Evolutionary conservation across 2,797 vertebrate species (phyloP).

Genomic region (Oophaga sylvatica): DNA sequence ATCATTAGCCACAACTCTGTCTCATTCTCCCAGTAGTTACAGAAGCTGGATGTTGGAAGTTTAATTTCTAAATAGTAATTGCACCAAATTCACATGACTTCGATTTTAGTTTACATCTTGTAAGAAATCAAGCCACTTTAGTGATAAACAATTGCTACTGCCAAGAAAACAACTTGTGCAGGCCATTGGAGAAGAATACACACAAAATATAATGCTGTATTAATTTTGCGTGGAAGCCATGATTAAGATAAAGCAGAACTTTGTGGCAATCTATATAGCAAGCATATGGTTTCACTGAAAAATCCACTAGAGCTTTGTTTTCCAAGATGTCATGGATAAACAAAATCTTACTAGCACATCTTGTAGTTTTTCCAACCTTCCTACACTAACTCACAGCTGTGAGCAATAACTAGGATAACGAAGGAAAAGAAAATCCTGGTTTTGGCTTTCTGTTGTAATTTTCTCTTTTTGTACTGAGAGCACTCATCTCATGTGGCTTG

Average conservation of each 20-base stretch:
- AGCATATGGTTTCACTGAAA: slow-evolving; percentile 54
- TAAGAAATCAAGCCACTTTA: background rate
- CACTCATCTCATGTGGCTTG: slow-evolving; percentile 44
- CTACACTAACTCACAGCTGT: slow-evolving; percentile 61
- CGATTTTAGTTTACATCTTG: background rate
- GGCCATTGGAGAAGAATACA: background rate
- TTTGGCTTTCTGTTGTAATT: slow-evolving; percentile 7
- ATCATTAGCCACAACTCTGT: background rate
- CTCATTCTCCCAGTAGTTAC: background rate
- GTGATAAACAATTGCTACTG: background rate
- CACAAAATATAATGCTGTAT: slow-evolving; percentile 5
- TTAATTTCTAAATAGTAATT: background rate
- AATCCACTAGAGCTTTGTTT: slow-evolving; percentile 59
- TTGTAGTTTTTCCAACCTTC: slow-evolving; percentile 60
- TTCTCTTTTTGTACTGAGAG: slow-evolving; percentile 49
- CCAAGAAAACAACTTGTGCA: background rate
- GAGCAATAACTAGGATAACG: slow-evolving; percentile 15
- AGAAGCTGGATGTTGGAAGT: background rate
- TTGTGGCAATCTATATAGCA: slow-evolving; percentile 60
- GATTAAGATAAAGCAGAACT: slow-evolving; percentile 55
- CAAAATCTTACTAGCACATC: slow-evolving; percentile 34
- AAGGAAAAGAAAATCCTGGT: slow-evolving; percentile 37
- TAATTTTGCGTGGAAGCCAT: slow-evolving; percentile 44
- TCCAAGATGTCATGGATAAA: slow-evolving; percentile 64
- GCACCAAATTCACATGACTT: background rate